phyloP scores from a whole-genome alignment of 64 coral and sea anemone genomes.

The Hydrozoanthus tunicans region DNA sequence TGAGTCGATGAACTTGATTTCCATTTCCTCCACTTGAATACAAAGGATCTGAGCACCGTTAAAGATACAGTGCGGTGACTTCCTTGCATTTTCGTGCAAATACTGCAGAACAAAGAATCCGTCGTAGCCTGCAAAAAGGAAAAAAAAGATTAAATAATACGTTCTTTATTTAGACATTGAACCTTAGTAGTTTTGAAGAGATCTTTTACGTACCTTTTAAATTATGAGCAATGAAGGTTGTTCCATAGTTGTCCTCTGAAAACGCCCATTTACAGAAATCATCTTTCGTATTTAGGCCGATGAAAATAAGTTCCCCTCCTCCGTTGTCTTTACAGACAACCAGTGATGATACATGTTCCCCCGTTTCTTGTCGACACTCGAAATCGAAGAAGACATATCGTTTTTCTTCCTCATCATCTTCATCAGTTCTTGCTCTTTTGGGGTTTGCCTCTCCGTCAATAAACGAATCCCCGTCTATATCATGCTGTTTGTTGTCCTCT shows the following conservation, averaged over 20 bases:
- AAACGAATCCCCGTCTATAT: background rate
- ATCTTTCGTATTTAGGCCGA: slow-evolving; percentile 12
- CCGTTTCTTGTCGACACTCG: slow-evolving; percentile 32
- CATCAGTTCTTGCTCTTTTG: slow-evolving; percentile 15
- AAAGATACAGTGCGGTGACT: slow-evolving; percentile 33
- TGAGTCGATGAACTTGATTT: slow-evolving; percentile 40
- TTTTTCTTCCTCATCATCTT: slow-evolving; percentile 37
- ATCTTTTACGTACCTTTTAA: slow-evolving; percentile 15
- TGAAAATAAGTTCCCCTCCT: slow-evolving; percentile 41
- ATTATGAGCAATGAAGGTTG: slow-evolving; percentile 53
- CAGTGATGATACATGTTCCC: slow-evolving; percentile 44
- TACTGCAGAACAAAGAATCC: slow-evolving; percentile 39
- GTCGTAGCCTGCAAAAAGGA: slow-evolving; percentile 9
- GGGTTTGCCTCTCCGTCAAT: background rate
- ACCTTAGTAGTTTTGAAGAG: background rate
- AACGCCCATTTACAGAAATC: slow-evolving; percentile 43
- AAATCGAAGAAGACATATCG: slow-evolving; percentile 53
- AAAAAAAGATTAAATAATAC: background rate
- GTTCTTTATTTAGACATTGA: background rate
- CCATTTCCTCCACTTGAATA: slow-evolving; percentile 31
- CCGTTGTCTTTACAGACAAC: slow-evolving; percentile 51
- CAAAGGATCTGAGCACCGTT: slow-evolving; percentile 62
- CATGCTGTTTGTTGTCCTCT: background rate
- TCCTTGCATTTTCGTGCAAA: slow-evolving; percentile 51
- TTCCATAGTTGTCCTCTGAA: slow-evolving; percentile 6